Conservation (phyloP, 2,888 invertebrate species). For the Rhagonycha fulva region DNA sequence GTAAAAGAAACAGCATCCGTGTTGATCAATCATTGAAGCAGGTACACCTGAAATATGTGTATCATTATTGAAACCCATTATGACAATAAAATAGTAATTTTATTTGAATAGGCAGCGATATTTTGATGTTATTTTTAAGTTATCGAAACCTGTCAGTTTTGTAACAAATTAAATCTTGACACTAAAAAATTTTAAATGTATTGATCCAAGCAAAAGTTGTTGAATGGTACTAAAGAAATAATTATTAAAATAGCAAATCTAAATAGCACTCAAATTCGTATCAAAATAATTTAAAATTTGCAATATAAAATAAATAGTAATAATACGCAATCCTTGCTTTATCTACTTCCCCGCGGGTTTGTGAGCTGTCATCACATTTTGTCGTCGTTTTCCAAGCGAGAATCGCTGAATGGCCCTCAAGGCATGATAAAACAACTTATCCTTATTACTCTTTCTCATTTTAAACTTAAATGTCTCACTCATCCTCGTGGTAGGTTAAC, state of each 20-base stretch:
- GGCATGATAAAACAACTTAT: slow-evolving; percentile 33
- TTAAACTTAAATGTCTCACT: slow-evolving; percentile 27
- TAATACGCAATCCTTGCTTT: slow-evolving; percentile 28
- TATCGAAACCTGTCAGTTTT: neutral
- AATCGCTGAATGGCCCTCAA: slow-evolving; percentile 32
- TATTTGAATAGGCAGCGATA: too few species aligned
- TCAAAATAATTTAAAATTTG: neutral
- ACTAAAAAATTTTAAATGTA: neutral
- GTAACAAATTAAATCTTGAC: neutral
- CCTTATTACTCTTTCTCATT: slow-evolving; percentile 31
- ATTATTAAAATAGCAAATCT: neutral
- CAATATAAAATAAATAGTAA: slow-evolving; percentile 17
- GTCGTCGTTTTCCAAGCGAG: slow-evolving; percentile 29
- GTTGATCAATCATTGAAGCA: too few species aligned
- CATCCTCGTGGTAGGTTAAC: slow-evolving; percentile 17
- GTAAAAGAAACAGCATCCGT: too few species aligned
- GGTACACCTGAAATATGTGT: too few species aligned
- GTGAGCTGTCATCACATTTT: slow-evolving; percentile 31
- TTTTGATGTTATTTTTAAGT: neutral
- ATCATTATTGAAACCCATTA: too few species aligned
- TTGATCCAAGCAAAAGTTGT: neutral
- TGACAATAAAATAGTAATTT: too few species aligned
- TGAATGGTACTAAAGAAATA: neutral
- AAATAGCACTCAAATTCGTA: neutral
- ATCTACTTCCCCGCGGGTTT: slow-evolving; percentile 26